These are phyloP conservation scores for Cairina moschata DNA, from an alignment of 2,113 vertebrate species.

Conservation along the genomic window DNA sequence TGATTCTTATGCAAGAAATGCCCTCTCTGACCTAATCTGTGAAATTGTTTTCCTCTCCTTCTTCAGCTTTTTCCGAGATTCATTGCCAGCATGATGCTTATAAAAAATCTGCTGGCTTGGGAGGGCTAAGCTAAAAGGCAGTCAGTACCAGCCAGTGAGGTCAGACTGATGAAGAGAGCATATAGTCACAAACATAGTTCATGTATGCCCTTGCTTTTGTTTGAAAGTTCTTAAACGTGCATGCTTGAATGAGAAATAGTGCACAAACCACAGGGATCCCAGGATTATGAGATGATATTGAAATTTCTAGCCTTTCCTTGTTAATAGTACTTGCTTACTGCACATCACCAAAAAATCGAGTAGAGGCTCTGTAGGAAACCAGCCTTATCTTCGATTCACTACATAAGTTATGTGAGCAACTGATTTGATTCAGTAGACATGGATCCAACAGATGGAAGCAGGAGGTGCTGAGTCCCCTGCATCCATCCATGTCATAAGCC, in stretches of 20 bases:
- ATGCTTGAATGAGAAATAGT: not conserved
- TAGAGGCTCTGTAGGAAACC: not conserved
- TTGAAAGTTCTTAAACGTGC: not conserved
- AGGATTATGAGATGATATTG: not conserved
- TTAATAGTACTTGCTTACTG: not conserved
- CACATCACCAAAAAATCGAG: not conserved
- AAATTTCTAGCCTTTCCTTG: not conserved
- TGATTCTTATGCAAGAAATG: slow-evolving; percentile 44
- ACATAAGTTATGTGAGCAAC: accelerated
- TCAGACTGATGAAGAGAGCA: not conserved
- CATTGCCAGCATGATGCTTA: not conserved
- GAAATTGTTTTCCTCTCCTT: slow-evolving; percentile 13
- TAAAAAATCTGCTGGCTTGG: not conserved
- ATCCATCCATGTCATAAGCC: not conserved
- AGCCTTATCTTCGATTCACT: not conserved
- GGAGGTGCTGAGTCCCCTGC: not conserved
- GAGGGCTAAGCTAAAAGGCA: not conserved
- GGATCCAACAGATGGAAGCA: not conserved
- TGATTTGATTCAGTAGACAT: not conserved
- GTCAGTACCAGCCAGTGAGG: not conserved
- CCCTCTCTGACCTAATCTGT: slow-evolving; percentile 28
- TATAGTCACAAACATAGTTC: not conserved
- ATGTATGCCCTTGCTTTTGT: not conserved
- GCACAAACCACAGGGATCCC: not conserved
- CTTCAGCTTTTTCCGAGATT: slow-evolving; percentile 23